Base-by-base conservation (phyloP, 2,113 vertebrate species). In the Burhinus oedicnemus region DNA sequence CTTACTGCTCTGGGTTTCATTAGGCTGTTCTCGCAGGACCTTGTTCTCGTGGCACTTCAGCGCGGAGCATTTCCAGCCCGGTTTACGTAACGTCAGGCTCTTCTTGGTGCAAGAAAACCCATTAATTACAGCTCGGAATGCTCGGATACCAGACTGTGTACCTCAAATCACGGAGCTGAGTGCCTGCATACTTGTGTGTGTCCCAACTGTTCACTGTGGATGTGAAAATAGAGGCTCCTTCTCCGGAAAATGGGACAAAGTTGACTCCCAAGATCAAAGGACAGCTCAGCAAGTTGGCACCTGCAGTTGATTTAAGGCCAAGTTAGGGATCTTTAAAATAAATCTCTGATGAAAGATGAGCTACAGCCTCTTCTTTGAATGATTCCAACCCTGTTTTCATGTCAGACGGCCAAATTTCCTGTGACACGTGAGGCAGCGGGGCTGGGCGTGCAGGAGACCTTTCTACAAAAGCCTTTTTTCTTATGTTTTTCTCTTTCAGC, bases 121-220 rank as follows among this genome's bases (percentile, higher is more conserved):
- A 2, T 26, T 11, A 15, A 11, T 23, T 51, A 5, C 18, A 25
- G 44, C 30, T 49, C 16, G 7, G n/a, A 17, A 4, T 3, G 22
- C 45, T 27, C 34, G 2, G 32, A 6, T 8, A 10, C 36, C 75
- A 32, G 36, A 5, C 21, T 4, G 44, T 2, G 5, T 21, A 5
- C 5, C 60, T 18, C 13, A 8, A 4, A 1, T 7, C 13, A 26
- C 1, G 2, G 45, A 38, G 11, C 68, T 13, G 3, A 19, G 36
- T 0, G 4, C 72, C 49, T 20, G 3, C 18, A 1, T 10, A 1
- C 45, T 5, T 4, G 4, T 11, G 34, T 5, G 54, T 3, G 14
- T 15, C 44, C 65, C 11, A 3, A 0, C 36, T 9, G 4, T 3
- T 61, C 9, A 1, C 34, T 4, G 34, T 0, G 12, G 52, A 22